Percentiles rank a stretch among this genome's conserved stretches.
These are phyloP conservation scores for Decapterus maruadsi DNA, from an alignment of 2,797 vertebrate genomes.

Conservation along the genomic window DNA sequence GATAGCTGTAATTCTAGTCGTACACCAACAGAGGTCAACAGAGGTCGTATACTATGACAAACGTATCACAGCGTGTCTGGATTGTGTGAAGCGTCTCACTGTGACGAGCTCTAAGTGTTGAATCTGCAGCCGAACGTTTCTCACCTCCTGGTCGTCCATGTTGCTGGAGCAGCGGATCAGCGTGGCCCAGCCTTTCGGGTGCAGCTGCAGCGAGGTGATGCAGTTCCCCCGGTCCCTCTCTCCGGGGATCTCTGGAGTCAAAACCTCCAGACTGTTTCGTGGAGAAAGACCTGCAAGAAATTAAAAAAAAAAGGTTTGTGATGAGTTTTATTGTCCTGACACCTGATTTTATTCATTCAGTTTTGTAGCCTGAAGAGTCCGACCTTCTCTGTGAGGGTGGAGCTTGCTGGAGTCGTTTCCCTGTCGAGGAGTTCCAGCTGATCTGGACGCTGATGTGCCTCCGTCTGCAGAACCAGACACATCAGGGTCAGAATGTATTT, in stretches of 20 bases:
- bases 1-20: background rate
- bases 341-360: background rate
- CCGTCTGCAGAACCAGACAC: conserved; percentile 84
- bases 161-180: conserved; percentile 98
- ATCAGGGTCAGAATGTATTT: background rate
- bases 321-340: background rate
- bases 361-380: background rate
- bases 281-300: conserved; percentile 89
- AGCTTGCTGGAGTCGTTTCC: conserved; percentile 93
- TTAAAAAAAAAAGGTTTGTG: background rate
- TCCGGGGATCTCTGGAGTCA: conserved; percentile 94
- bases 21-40: background rate
- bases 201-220: conserved; percentile 98
- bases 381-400: conserved; percentile 93
- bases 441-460: conserved; percentile 88
- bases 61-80: too few relatives aligned
- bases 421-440: conserved; percentile 88
- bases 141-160: conserved; percentile 97
- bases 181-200: conserved; percentile 97
- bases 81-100: background rate
- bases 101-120: too few relatives aligned
- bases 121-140: conserved; percentile 3
- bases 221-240: conserved; percentile 97
- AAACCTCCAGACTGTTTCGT: conserved; percentile 96
- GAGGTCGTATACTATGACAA: background rate